A percentile compares a stretch with the other conserved stretches of the same genome.
These are phyloP conservation scores for Drosophila neocordata DNA, from an alignment of 1,140 invertebrate species.

Conservation along the genomic window DNA sequence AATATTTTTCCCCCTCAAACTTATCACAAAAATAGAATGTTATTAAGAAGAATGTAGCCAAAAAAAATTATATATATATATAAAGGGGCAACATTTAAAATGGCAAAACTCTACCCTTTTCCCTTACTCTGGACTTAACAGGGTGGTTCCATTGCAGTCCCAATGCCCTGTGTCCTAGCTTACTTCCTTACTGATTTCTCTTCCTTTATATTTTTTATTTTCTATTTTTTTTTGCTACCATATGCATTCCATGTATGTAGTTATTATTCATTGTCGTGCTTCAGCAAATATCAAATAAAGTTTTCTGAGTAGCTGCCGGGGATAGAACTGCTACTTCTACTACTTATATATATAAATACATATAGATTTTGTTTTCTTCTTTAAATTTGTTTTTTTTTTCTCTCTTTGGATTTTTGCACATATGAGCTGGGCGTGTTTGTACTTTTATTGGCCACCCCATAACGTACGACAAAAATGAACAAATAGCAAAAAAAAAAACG, in stretches of 20 bases:
- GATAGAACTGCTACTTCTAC: constrained; percentile 29
- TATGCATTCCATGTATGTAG: constrained; percentile 69
- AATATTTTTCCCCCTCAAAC: not conserved
- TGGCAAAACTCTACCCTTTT: constrained; percentile 4
- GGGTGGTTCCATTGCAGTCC: not conserved
- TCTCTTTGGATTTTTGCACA: constrained; percentile 49
- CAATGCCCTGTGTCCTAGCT: not conserved
- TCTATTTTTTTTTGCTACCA: constrained; percentile 50
- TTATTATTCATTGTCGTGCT: constrained; percentile 79
- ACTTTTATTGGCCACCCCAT: constrained; percentile 58
- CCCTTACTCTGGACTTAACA: not conserved
- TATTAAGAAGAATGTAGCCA: not conserved
- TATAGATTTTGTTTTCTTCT: constrained; percentile 34
- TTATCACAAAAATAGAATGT: not conserved
- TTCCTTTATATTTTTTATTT: not conserved
- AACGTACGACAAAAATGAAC: constrained; percentile 35
- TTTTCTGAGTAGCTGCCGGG: constrained; percentile 50
- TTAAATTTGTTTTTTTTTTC: constrained; percentile 44
- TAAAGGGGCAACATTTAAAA: not conserved
- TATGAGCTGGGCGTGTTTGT: constrained; percentile 49
- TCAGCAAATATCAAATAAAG: constrained; percentile 73
- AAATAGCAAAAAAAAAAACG: constrained; percentile 20
- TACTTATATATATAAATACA: constrained; percentile 2
- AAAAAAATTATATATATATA: not conserved
- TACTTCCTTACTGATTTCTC: not conserved